A percentile compares a stretch with the other conserved stretches of the same genome.
Evolutionary conservation across 2,113 vertebrate species (phyloP).

Genomic region (Archilochus colubris): DNA sequence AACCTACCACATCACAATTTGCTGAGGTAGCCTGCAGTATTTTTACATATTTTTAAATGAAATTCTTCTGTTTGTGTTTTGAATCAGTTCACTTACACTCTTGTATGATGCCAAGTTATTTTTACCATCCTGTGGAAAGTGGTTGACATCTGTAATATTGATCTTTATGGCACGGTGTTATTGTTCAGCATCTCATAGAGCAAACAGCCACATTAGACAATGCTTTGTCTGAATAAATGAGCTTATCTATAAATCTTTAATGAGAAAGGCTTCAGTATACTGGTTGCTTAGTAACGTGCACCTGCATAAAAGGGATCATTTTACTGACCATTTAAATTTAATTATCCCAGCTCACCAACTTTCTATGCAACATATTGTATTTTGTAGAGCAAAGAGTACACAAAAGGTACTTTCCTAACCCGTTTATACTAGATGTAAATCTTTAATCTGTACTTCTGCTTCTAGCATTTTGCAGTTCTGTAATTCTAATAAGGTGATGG

Average conservation of each 20-base stretch:
- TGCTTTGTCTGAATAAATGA: conserved; percentile 67
- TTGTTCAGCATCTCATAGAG: conserved; percentile 36
- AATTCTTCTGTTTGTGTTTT: neutral
- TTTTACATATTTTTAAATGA: neutral
- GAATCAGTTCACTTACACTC: neutral
- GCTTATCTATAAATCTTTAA: conserved; percentile 85
- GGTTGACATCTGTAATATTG: conserved; percentile 25
- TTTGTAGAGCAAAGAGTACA: neutral
- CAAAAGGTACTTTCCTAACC: conserved; percentile 39
- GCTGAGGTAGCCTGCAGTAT: neutral
- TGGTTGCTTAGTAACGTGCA: conserved; percentile 80
- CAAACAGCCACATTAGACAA: conserved; percentile 41
- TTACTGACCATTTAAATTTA: conserved; percentile 91
- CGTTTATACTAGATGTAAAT: conserved; percentile 17
- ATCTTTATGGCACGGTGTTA: conserved; percentile 25
- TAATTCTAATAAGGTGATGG: conserved; percentile 40
- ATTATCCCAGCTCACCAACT: conserved; percentile 74
- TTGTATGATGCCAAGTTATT: neutral
- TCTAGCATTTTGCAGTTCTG: conserved; percentile 1
- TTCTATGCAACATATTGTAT: conserved; percentile 52
- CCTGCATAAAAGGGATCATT: conserved; percentile 79
- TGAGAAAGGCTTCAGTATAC: conserved; percentile 77
- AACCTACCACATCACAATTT: neutral
- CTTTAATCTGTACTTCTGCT: conserved; percentile 42
- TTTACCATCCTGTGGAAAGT: conserved; percentile 21